These are phyloP conservation scores for Graptemys geographica DNA, from an alignment of 2,797 vertebrate genomes.

Conservation along the genomic window DNA sequence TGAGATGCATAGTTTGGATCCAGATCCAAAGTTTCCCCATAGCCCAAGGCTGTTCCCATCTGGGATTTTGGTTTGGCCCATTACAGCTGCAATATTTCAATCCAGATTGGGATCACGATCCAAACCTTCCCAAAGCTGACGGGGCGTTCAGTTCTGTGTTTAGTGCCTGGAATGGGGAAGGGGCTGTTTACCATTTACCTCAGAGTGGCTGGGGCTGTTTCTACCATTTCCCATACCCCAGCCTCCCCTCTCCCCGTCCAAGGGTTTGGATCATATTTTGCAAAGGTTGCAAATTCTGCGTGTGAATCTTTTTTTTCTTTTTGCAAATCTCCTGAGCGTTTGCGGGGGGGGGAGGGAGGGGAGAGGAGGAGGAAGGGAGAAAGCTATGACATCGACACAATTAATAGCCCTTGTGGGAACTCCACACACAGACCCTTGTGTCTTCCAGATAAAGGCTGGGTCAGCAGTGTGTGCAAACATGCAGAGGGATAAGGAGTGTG, in stretches of 20 bases:
- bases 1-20: neutral
- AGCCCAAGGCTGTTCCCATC: neutral
- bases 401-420: conserved; percentile 40
- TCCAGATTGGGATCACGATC: neutral
- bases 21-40: neutral
- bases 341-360: neutral
- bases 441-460: conserved; percentile 57
- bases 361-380: conserved; percentile 28
- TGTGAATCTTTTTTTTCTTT: conserved; percentile 31
- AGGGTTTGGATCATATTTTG: conserved; percentile 42
- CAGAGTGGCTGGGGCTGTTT: neutral
- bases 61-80: neutral
- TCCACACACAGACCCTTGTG: conserved; percentile 42
- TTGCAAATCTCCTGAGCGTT: neutral
- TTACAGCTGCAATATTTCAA: conserved; percentile 20
- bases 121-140: neutral
- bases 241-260: neutral
- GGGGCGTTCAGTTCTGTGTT: neutral
- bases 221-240: neutral
- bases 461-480: conserved; percentile 69
- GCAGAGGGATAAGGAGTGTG: conserved; percentile 68
- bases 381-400: conserved; percentile 44
- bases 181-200: neutral
- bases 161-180: neutral
- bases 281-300: neutral